phyloP scores from a whole-genome alignment of 2,888 invertebrate genomes.

The Harmothoe impar region DNA sequence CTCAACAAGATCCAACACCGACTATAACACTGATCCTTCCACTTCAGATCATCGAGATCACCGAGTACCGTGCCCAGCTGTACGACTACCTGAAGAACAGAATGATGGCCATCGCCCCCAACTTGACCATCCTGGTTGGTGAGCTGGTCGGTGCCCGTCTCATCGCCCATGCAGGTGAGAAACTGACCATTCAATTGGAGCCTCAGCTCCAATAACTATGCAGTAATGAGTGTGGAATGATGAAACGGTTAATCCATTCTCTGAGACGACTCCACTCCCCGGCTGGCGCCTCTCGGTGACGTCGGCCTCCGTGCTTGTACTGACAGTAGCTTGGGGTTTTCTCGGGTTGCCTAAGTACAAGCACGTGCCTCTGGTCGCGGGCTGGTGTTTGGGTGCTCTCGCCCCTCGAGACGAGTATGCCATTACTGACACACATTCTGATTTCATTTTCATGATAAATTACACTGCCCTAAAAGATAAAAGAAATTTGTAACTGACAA shows the following conservation, averaged over 20 bases:
- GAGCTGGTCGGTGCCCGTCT: slow-evolving; percentile 98
- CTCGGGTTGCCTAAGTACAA: background rate
- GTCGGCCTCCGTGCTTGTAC: background rate
- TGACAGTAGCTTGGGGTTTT: background rate
- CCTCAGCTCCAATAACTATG: background rate
- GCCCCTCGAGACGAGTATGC: slow-evolving; percentile 17
- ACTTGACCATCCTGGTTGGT: slow-evolving; percentile 96
- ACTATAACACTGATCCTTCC: background rate
- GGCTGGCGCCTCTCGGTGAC: slow-evolving; percentile 53
- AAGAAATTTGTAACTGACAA: no score
- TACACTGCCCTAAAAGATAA: no score
- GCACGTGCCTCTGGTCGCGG: background rate
- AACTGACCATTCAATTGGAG: background rate
- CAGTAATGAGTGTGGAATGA: slow-evolving; percentile 24
- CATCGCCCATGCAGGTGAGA: slow-evolving; percentile 95
- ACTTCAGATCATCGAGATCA: slow-evolving; percentile 91
- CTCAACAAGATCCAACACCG: no score
- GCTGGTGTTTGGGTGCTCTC: background rate
- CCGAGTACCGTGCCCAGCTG: slow-evolving; percentile 93
- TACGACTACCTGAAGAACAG: slow-evolving; percentile 96
- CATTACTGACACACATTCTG: slow-evolving; percentile 2
- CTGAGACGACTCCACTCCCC: background rate
- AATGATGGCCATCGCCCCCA: slow-evolving; percentile 99
- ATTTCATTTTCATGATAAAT: no score
- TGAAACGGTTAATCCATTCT: slow-evolving; percentile 59